phyloP scores from a whole-genome alignment of 2,888 invertebrate genomes.

The Cephonodes hylas region DNA sequence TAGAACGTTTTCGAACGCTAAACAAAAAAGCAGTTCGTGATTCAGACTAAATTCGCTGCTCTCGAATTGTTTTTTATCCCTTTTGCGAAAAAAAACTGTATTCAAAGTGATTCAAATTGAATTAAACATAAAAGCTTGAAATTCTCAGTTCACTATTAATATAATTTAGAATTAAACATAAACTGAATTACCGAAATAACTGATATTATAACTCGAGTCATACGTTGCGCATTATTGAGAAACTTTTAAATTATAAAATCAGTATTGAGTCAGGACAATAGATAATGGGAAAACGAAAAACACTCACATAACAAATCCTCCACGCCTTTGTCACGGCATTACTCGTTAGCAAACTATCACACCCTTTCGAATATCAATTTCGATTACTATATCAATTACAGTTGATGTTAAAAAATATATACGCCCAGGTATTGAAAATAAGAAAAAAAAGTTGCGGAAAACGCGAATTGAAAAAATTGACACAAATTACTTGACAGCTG shows the following conservation, averaged over 20 bases:
- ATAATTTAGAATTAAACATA: neutral
- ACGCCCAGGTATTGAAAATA: neutral
- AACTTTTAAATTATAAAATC: neutral
- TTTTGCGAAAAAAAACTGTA: neutral
- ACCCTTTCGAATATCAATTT: neutral
- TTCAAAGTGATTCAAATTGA: neutral
- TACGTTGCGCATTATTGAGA: neutral
- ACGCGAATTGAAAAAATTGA: neutral
- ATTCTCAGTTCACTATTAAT: neutral
- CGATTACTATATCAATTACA: neutral
- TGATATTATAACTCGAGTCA: no score
- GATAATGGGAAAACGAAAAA: neutral
- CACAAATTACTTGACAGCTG: neutral
- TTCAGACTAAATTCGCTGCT: neutral
- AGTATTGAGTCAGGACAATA: neutral
- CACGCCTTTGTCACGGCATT: conserved; percentile 11
- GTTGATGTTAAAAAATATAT: neutral
- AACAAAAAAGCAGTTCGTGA: neutral
- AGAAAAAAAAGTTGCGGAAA: neutral
- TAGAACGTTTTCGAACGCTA: neutral
- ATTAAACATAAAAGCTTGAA: neutral
- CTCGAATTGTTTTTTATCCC: neutral
- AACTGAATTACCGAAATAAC: neutral
- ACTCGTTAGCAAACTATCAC: neutral
- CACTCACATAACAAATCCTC: conserved; percentile 4